Evolutionary conservation across 1,140 invertebrate species (phyloP).

Genomic region (Rhyzopertha dominica): DNA sequence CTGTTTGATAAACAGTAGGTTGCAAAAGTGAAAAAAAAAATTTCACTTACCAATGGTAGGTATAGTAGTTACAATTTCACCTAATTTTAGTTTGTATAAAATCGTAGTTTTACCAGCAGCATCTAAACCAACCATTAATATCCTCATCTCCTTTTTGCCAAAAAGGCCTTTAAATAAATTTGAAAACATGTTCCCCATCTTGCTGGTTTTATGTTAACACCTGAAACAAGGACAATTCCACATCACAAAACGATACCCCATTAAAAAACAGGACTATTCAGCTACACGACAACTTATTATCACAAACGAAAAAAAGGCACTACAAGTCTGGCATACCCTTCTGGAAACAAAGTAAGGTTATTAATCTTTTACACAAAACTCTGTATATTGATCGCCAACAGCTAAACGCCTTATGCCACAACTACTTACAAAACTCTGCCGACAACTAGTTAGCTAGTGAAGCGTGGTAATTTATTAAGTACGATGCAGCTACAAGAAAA

Average conservation of each 20-base stretch:
- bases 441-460: background rate
- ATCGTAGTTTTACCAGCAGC: slow-evolving; percentile 99
- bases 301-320: background rate
- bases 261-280: background rate
- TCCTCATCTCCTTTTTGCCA: slow-evolving; percentile 98
- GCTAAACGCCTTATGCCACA: slow-evolving; percentile 1
- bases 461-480: background rate
- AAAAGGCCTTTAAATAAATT: slow-evolving; percentile 93
- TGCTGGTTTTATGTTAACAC: slow-evolving; percentile 52
- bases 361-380: slow-evolving; percentile 38
- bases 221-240: slow-evolving; percentile 38
- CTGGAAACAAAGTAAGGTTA: slow-evolving; percentile 29
- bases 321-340: background rate
- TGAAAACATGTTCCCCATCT: slow-evolving; percentile 82
- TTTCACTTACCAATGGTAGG: slow-evolving; percentile 90
- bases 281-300: background rate
- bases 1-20: background rate
- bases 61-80: slow-evolving; percentile 99
- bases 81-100: slow-evolving; percentile 98
- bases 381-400: slow-evolving; percentile 38
- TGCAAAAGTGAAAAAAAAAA: slow-evolving; percentile 7
- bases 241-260: background rate
- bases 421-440: background rate
- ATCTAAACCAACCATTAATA: slow-evolving; percentile 97
- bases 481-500: slow-evolving; percentile 8